A percentile compares a stretch with the other conserved stretches of the same genome.
phyloP scores from a whole-genome alignment of 2,113 vertebrate species.

The Origma solitaria region DNA sequence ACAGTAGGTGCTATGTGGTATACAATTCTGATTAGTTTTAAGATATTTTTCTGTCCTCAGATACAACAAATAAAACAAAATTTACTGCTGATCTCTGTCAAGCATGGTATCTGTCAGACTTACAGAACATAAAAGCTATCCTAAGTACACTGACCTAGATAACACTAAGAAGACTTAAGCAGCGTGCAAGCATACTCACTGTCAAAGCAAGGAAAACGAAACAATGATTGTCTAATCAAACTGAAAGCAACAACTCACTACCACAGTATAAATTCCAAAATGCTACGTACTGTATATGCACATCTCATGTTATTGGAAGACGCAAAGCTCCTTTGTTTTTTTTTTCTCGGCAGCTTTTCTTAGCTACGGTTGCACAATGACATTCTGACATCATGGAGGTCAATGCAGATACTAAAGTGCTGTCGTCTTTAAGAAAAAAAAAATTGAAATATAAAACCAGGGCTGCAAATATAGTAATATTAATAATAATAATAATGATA shows the following conservation, averaged over 20 bases:
- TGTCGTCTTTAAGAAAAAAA: not conserved
- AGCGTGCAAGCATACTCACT: slow-evolving; percentile 36
- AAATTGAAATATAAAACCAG: not conserved
- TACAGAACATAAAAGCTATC: slow-evolving; percentile 56
- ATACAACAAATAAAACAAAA: slow-evolving; percentile 49
- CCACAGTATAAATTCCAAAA: slow-evolving; percentile 48
- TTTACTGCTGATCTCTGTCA: slow-evolving; percentile 34
- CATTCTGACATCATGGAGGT: slow-evolving; percentile 74
- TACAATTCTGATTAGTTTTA: slow-evolving; percentile 55
- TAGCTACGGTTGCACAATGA: slow-evolving; percentile 67
- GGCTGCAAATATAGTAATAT: not conserved
- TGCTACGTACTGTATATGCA: slow-evolving; percentile 40
- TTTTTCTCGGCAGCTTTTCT: slow-evolving; percentile 66
- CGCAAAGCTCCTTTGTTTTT: slow-evolving; percentile 58
- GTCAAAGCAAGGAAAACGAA: slow-evolving; percentile 61
- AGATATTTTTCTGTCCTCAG: slow-evolving; percentile 60
- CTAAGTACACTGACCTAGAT: slow-evolving; percentile 77
- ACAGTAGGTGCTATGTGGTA: slow-evolving; percentile 65
- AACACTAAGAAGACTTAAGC: slow-evolving; percentile 69
- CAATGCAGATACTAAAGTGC: slow-evolving; percentile 64
- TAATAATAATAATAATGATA: not conserved
- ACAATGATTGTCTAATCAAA: slow-evolving; percentile 63
- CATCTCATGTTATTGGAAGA: slow-evolving; percentile 54
- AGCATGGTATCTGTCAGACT: slow-evolving; percentile 23
- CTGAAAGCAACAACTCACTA: slow-evolving; percentile 56